Evolutionary conservation across 2,113 vertebrate species (phyloP), one percentile per base, ranked within the genome.

Genomic region (Megaceryle maxima): DNA sequence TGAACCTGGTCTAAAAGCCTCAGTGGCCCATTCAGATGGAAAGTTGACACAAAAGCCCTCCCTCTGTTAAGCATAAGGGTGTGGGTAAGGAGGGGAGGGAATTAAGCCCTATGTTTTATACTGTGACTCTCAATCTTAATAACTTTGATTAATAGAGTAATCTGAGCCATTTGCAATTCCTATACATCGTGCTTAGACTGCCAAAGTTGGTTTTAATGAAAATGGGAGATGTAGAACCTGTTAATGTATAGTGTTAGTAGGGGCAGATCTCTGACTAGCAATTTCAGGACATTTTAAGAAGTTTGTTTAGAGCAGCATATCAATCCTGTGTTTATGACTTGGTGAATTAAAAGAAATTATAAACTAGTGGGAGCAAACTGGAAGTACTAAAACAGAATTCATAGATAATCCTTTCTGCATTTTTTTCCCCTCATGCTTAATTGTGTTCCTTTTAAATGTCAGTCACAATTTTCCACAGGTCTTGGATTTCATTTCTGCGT

Each of bases 381-480:
- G 64, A 84, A 24, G 26, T 56, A 76, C 51, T 94, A 55, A 91
- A 74, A 5, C 44, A 46, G 37, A 92, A 77, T 33, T n/a, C 5
- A 1, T 68, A 83, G 43, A 26, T 55, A 33, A 39, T 59, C 62
- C 9, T 25, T 50, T 37, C 84, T 60, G 31, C 33, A 5, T 83
- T 88, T 96, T 88, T 96, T 74, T 2, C 39, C 35, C 35, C 44
- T 83, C 15, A 2, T 87, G 48, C 53, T 88, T 93, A 93, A 84
- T 88, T 94, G 37, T 92, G 18, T 95, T 94, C 93, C 46, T 74
- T 95, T 95, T 87, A 93, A 80, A 90, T 77, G 62, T 70, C 67
- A 59, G 31, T 89, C 88, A 83, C 22, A 46, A 11, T 85, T 95
- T 96, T 85, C 48, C 67, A 64, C 56, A 68, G 86, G 37, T 91